Evolutionary conservation across 2,797 vertebrate genomes (phyloP), one percentile per base, ranked within the genome.

Genomic region (Steatocranus sp.): DNA sequence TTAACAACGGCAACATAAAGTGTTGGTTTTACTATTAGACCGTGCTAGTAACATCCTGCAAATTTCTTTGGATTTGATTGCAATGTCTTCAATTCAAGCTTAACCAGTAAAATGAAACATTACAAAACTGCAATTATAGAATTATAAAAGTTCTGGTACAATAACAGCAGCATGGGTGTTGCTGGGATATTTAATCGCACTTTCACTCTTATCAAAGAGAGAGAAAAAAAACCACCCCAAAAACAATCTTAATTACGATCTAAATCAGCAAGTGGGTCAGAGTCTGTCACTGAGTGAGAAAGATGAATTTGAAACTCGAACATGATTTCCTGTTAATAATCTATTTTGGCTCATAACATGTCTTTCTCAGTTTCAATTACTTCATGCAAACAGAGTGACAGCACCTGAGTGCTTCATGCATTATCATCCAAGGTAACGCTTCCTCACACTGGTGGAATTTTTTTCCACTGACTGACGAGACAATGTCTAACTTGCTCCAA

Each of bases 181-280:
- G 34, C 61, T 51, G 30, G 30, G 30, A 36, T 23, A 54, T 73
- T 84, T 48, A 81, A 76, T 86, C 32, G n/a, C 48, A 41, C 34
- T 75, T 49, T 78, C 38, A 34, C 20, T 79, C 18, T 53, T 49
- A 50, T 68, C 17, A 56, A 1, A 34, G 14, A 68, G 41, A 48
- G 10, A 12, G 3, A 3, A 1, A 38, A 70, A 66, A 70, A 32
- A n/a, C 5, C 5, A 58, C 10, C 25, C 56, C 2, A n/a, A 61
- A 61, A 34, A 34, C 66, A 18, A 75, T 81, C 75, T 63, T 79
- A 83, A 89, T 88, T 58, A 79, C 10, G 23, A 77, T 83, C 66
- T 56, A 34, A 83, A 32, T 81, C 15, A 85, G 83, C 43, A 84
- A 83, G 50, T 53, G 75, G 73, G 43, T 84, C 81, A 79, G 53